Evolutionary conservation across 2,113 vertebrate species (phyloP), one percentile per base, ranked within the genome.

Genomic region (Perca schrenkii): DNA sequence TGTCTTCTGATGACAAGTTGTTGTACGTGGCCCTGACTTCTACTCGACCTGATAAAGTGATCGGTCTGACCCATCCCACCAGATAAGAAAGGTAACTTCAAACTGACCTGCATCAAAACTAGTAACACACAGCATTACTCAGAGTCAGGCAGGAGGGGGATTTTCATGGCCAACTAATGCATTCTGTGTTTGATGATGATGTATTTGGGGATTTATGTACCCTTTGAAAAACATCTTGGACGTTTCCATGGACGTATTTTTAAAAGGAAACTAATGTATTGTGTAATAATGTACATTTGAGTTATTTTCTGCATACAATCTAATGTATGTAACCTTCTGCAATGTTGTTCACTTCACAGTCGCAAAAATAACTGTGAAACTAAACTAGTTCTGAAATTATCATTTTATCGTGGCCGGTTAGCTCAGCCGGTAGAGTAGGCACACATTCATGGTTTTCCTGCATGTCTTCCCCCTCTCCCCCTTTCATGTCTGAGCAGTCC

Each of bases 21-120:
- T 63, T 61, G 69, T 62, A 73, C 74, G 58, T 21, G 67, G 58
- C 73, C 52, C 72, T 80, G 81, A 88, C 84, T 77, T 68, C 79
- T 65, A 80, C 83, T 69, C 64, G 36, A 78, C 80, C 88, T 62
- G 77, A 87, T 78, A 62, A 82, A 85, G 74, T 72, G 82, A 52
- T 71, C 22, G 49, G 76, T 68, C 58, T 57, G 64, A 63, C 69
- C 60, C 47, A 53, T 78, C 50, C 76, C 57, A 68, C 76, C 34
- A 71, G 79, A 47, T 22, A 61, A 47, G 13, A 64, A 49, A 4
- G 4, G 40, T 69, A 86, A 80, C 70, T 46, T 66, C 56, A 61
- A 28, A 54, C 62, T 77, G 80, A 72, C 43, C 76, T 63, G 65
- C 67, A 67, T 62, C n/a, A 63, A 34, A 36, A 57, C 77, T 65